Percentiles rank a stretch among this genome's conserved stretches.
phyloP scores from a whole-genome alignment of 2,888 invertebrate species.

The Chouioia cunea region DNA sequence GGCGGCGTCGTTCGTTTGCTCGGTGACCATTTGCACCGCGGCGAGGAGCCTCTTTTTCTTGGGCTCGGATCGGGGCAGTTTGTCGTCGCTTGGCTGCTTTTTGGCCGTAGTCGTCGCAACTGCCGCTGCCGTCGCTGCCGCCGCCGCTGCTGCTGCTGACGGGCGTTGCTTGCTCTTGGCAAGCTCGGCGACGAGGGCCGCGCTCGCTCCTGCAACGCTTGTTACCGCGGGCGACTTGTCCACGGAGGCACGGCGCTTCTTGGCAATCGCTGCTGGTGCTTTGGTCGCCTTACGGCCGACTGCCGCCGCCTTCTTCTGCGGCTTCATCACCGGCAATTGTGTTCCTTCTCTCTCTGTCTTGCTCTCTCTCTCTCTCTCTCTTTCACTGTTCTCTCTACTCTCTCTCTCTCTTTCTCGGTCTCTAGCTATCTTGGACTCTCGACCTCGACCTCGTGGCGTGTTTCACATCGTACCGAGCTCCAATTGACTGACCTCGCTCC shows the following conservation, averaged over 20 bases:
- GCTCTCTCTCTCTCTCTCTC: conserved; percentile 60
- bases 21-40: no score
- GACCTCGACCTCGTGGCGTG: background rate
- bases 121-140: background rate
- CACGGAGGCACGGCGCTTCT: conserved; percentile 62
- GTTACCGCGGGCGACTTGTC: conserved; percentile 52
- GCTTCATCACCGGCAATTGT: conserved; percentile 62
- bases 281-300: conserved; percentile 63
- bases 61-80: conserved; percentile 13
- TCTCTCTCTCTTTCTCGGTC: conserved; percentile 2
- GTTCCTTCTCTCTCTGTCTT: background rate
- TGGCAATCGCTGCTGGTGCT: conserved; percentile 60
- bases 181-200: background rate
- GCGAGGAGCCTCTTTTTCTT: conserved; percentile 30
- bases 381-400: conserved; percentile 52
- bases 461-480: background rate
- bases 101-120: background rate
- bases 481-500: background rate
- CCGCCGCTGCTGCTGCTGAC: background rate
- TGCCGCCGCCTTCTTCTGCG: conserved; percentile 67
- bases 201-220: conserved; percentile 46
- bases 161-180: conserved; percentile 33
- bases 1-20: no score
- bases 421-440: background rate
- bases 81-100: conserved; percentile 14